Evolutionary conservation across 2,113 vertebrate species (phyloP).

Genomic region (Sander lucioperca): DNA sequence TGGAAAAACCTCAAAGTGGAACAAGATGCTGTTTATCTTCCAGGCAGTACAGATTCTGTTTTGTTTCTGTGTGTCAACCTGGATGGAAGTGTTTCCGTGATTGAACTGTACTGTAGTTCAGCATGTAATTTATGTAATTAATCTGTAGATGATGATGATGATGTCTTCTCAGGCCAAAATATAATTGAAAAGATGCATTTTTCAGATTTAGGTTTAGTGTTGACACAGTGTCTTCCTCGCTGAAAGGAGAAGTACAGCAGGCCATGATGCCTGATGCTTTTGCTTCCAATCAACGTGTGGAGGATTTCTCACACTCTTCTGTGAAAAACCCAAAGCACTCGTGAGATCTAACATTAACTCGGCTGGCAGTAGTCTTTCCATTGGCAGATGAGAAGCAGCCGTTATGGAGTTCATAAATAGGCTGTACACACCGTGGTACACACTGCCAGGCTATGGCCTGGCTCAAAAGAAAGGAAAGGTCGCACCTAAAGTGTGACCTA

Average conservation of each 20-base stretch:
- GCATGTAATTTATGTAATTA: neutral
- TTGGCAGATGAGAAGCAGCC: conserved; percentile 47
- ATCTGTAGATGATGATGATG: neutral
- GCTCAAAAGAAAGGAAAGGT: conserved; percentile 17
- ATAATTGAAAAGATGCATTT: neutral
- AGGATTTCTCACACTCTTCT: conserved; percentile 58
- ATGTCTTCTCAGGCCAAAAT: neutral
- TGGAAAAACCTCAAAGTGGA: conserved; percentile 1
- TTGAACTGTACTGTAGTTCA: neutral
- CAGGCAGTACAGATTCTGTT: neutral
- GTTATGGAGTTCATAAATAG: conserved; percentile 57
- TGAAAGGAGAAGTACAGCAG: neutral
- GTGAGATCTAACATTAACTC: conserved; percentile 62
- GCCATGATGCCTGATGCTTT: neutral
- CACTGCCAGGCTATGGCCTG: neutral
- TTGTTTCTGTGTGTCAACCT: neutral
- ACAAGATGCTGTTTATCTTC: neutral
- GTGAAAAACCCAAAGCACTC: conserved; percentile 69
- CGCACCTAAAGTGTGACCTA: neutral
- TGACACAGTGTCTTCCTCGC: neutral
- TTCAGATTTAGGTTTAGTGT: conserved; percentile 16
- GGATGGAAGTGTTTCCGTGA: neutral
- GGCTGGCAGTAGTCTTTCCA: conserved; percentile 65
- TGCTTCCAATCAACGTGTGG: conserved; percentile 25
- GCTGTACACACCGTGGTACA: neutral